Conservation (phyloP, 2,797 vertebrate species). For the Paramormyrops hopkinsi region DNA sequence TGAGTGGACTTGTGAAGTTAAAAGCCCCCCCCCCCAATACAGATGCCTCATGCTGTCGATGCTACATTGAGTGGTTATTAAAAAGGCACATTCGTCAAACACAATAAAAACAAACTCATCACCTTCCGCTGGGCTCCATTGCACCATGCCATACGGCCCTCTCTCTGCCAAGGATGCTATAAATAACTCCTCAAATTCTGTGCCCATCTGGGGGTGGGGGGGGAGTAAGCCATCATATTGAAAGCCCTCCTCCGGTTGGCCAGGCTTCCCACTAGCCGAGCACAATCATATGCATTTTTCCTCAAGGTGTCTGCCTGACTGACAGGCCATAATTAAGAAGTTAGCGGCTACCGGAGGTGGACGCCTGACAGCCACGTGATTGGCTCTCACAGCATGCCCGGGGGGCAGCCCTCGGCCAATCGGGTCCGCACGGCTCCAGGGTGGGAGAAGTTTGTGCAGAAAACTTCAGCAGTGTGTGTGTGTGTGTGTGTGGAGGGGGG, state of each 20-base stretch:
- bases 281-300: neutral
- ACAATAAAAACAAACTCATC: slow-evolving; percentile 15
- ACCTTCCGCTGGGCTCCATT: neutral
- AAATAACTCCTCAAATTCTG: neutral
- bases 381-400: neutral
- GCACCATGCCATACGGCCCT: neutral
- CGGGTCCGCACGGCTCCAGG: too few species aligned
- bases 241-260: neutral
- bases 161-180: neutral
- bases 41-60: neutral
- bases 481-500: neutral
- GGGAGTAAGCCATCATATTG: neutral
- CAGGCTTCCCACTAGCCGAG: slow-evolving; percentile 1
- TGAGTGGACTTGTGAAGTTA: neutral
- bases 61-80: neutral
- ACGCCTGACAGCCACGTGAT: slow-evolving; percentile 18
- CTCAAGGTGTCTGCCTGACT: neutral
- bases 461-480: neutral
- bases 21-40: neutral
- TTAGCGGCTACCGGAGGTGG: slow-evolving; percentile 8
- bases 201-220: neutral
- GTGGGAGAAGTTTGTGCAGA: neutral
- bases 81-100: neutral
- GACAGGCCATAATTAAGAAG: slow-evolving; percentile 19
- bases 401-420: neutral